Conservation (phyloP, 2,797 vertebrate species). For the Lacerta viridis region DNA sequence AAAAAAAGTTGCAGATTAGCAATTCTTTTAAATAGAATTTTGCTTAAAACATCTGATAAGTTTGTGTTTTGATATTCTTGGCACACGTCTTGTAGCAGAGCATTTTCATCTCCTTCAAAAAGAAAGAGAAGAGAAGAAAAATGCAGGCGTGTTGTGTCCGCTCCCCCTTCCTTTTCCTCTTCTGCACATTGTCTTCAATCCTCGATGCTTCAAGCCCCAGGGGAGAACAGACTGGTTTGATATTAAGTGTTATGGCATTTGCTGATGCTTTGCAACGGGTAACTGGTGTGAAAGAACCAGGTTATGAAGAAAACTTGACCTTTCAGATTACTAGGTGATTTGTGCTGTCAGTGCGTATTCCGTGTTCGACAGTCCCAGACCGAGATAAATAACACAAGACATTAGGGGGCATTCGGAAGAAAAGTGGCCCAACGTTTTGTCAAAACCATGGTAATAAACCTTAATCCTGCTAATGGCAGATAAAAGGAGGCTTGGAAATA, state of each 20-base stretch:
- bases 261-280: conserved; percentile 32
- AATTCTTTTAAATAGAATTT: conserved; percentile 55
- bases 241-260: conserved; percentile 20
- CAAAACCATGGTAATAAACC: conserved; percentile 32
- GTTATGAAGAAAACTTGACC: conserved; percentile 25
- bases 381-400: conserved; percentile 37
- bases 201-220: conserved; percentile 15
- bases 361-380: not conserved
- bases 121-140: conserved; percentile 11
- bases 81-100: conserved; percentile 27
- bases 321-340: conserved; percentile 43
- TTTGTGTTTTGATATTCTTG: conserved; percentile 65
- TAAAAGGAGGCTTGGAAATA: conserved; percentile 52
- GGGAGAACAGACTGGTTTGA: conserved; percentile 35
- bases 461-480: conserved; percentile 47
- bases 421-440: conserved; percentile 26
- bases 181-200: conserved; percentile 28
- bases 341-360: conserved; percentile 32
- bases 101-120: conserved; percentile 47
- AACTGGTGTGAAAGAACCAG: conserved; percentile 41
- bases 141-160: conserved; percentile 17
- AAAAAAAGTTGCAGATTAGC: conserved; percentile 33
- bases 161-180: not conserved
- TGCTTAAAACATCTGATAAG: conserved; percentile 45
- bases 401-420: conserved; percentile 31